Evolutionary conservation across 2,888 invertebrate species (phyloP).

Genomic region (Leptogaster cylindrica): DNA sequence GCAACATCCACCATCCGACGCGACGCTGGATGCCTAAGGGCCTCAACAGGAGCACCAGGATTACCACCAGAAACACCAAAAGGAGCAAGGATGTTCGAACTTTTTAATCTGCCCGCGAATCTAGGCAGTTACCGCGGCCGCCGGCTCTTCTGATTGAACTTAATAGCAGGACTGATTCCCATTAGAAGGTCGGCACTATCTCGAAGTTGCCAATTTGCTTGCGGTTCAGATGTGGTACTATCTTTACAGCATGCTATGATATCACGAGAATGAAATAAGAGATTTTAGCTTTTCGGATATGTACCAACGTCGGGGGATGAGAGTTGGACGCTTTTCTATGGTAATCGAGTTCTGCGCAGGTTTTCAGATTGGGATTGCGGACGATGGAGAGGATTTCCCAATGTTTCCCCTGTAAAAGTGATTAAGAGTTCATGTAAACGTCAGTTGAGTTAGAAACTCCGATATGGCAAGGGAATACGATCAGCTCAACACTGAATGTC

Average conservation of each 20-base stretch:
- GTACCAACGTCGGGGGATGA: neutral
- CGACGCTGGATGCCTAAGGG: neutral
- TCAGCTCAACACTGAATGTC: too few relatives aligned
- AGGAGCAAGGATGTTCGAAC: neutral
- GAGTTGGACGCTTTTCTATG: conserved; percentile 23
- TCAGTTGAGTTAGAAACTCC: conserved; percentile 1
- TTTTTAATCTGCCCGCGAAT: conserved; percentile 13
- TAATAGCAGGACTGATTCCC: conserved; percentile 28
- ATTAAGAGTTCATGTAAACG: conserved; percentile 7
- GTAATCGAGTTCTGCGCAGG: conserved; percentile 13
- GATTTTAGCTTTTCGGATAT: conserved; percentile 6
- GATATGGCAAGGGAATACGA: too few relatives aligned
- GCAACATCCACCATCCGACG: too few relatives aligned
- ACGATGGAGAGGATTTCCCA: too few relatives aligned
- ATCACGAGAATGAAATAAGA: conserved; percentile 25
- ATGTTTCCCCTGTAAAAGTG: neutral
- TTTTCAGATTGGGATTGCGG: conserved; percentile 24
- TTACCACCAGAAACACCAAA: neutral
- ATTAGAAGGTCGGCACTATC: conserved; percentile 29
- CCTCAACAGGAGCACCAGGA: neutral
- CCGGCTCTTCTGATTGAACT: conserved; percentile 30
- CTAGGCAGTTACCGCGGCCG: neutral
- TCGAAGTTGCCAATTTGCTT: conserved; percentile 34
- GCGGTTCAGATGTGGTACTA: conserved; percentile 33
- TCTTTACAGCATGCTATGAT: conserved; percentile 34